Conservation (phyloP, 1,140 invertebrate species). For the Drosophila tropicalis region DNA sequence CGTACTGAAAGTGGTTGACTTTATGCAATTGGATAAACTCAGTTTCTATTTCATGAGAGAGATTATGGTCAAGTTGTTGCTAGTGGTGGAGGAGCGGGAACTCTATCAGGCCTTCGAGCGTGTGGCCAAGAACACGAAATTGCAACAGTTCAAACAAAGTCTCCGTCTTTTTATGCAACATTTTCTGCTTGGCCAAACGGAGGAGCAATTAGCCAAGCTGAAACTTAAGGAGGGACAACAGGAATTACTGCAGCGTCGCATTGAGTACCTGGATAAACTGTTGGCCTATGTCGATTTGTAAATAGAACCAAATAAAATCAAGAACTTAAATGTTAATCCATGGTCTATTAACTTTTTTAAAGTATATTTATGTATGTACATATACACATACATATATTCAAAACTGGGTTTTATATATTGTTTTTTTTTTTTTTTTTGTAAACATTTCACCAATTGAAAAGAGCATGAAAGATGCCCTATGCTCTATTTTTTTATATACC, state of each 20-base stretch:
- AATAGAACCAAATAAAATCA: conserved; percentile 2
- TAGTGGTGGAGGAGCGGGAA: conserved; percentile 84
- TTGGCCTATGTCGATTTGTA: conserved; percentile 82
- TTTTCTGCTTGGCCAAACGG: conserved; percentile 87
- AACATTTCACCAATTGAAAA: not conserved
- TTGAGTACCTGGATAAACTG: conserved; percentile 84
- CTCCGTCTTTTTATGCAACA: conserved; percentile 90
- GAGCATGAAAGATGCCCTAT: too few relatives aligned
- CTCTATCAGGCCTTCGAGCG: conserved; percentile 84
- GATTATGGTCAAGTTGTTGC: conserved; percentile 87
- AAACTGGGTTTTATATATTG: too few relatives aligned
- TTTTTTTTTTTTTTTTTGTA: too few relatives aligned
- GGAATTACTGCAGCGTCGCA: conserved; percentile 83
- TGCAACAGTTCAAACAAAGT: conserved; percentile 89
- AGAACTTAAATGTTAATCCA: not conserved
- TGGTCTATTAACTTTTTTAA: too few relatives aligned
- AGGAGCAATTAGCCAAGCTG: conserved; percentile 74
- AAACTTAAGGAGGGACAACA: conserved; percentile 83
- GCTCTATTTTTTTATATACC: too few relatives aligned
- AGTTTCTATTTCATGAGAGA: conserved; percentile 88
- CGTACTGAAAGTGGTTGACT: conserved; percentile 91
- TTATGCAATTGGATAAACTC: conserved; percentile 88
- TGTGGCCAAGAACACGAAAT: conserved; percentile 86
- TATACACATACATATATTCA: too few relatives aligned
- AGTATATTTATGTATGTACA: too few relatives aligned